Base-by-base conservation (phyloP, 2,888 invertebrate species). In the Eustalomyia histrio region DNA sequence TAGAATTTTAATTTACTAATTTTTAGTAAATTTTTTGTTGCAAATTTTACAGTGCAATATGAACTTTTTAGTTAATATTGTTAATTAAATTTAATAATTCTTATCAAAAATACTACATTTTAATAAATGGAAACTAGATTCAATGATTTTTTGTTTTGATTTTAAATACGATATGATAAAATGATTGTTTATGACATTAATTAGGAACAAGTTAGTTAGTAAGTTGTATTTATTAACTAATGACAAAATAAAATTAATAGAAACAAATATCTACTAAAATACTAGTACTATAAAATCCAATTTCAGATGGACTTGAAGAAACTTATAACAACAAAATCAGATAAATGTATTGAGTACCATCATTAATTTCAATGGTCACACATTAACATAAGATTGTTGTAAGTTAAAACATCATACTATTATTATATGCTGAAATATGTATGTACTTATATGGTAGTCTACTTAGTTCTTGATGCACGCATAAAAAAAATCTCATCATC, bases 101-200 rank as follows among this genome's bases (percentile, higher is more conserved):
- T 21, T 4, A 21, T 21, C 21, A 21, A 21, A 21, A 21, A 3
- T 21, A 21, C 21, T 21, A 4, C 2, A 21, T 21, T 3, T 3
- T 21, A 21, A 21, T 21, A 21, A 21, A 21, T 21, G 4, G 21
- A 3, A 21, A 21, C 4, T 21, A 21, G 21, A 21, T 21, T 21
- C 4, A 21, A 47, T 24, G 43, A 10, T 39, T 12, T 61, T 33
- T n/a, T 43, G 10, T 58, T 14, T 63, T 14, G 21, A 21, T 21
- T 21, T 61, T 43, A 18, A 43, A 43, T 67, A 21, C n/a, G 43
- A 8, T 60, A 58, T 65, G 52, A 21, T 21, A 21, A 65, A 71
- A 71, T 80, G 69, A 69, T 75, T 60, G 21, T 61, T 71, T 75
- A 80, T 75, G 74, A 79, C 74, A 64, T 74, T 79, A 74, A 74